Percentiles rank a stretch among this genome's conserved stretches.
Evolutionary conservation across 2,888 invertebrate species (phyloP).

Genomic region (Drosophila buzzatii): DNA sequence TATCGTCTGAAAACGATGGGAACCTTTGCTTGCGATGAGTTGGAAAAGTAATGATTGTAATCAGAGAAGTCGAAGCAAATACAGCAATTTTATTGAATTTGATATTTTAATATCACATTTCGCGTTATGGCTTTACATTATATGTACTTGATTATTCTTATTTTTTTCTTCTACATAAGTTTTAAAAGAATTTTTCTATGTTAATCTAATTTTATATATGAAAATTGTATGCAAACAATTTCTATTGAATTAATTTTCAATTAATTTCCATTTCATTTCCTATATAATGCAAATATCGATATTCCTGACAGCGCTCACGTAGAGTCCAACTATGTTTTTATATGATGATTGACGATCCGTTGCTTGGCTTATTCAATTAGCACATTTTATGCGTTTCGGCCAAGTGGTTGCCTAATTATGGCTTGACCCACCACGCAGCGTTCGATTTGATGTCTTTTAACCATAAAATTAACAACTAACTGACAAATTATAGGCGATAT

Average conservation of each 20-base stretch:
- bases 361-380: slow-evolving; percentile 77
- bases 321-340: not conserved
- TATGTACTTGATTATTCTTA: not conserved
- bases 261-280: not conserved
- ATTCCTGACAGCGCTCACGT: slow-evolving; percentile 1
- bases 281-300: not conserved
- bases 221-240: no score
- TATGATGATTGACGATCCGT: slow-evolving; percentile 64
- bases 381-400: slow-evolving; percentile 77
- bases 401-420: slow-evolving; percentile 59
- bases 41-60: not conserved
- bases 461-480: slow-evolving; percentile 59
- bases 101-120: not conserved
- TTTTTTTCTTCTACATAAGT: no score
- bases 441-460: slow-evolving; percentile 67
- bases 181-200: no score
- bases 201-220: no score
- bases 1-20: slow-evolving; percentile 33
- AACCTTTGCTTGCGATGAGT: not conserved
- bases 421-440: slow-evolving; percentile 53
- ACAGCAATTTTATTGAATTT: not conserved
- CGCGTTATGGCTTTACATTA: not conserved
- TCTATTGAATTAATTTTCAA: not conserved
- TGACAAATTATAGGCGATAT: slow-evolving; percentile 38
- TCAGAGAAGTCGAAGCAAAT: not conserved